A percentile compares a stretch with the other conserved stretches of the same genome.
Conservation (phyloP, 53 echinoderm and acorn worm genomes). For the Antedon mediterranea region DNA sequence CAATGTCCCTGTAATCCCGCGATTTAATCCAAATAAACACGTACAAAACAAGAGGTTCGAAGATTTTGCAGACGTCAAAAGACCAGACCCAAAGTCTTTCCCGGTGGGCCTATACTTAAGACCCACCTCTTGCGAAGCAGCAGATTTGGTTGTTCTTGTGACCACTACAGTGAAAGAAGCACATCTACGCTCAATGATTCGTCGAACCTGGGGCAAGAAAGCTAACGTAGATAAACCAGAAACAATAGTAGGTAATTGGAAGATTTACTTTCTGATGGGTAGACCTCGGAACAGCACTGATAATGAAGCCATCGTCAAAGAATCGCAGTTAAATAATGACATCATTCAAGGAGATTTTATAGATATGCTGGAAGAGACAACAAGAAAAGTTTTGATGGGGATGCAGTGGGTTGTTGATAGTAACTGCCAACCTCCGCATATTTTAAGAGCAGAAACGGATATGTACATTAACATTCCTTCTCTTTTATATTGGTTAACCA, state of each 20-base stretch:
- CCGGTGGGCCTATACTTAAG: conserved; percentile 38
- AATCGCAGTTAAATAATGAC: conserved; percentile 28
- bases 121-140: conserved; percentile 34
- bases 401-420: conserved; percentile 37
- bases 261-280: conserved; percentile 58
- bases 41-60: conserved; percentile 11
- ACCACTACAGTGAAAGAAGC: conserved; percentile 19
- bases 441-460: conserved; percentile 45
- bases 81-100: conserved; percentile 47
- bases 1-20: conserved; percentile 21
- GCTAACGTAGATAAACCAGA: conserved; percentile 10
- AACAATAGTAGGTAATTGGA: conserved; percentile 24
- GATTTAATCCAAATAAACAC: conserved; percentile 45
- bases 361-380: conserved; percentile 48
- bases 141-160: conserved; percentile 46
- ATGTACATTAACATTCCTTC: conserved; percentile 64
- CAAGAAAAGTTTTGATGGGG: conserved; percentile 66
- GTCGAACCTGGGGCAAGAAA: conserved; percentile 55
- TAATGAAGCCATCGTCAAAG: conserved; percentile 22
- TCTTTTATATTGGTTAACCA: conserved; percentile 43
- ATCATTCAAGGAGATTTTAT: conserved; percentile 72
- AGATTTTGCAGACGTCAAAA: neutral
- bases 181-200: conserved; percentile 31
- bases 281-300: neutral
- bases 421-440: conserved; percentile 39